Percentiles rank a stretch among this genome's conserved stretches.
phyloP scores from a whole-genome alignment of 2,888 invertebrate genomes.

The Agrotis ipsilon region DNA sequence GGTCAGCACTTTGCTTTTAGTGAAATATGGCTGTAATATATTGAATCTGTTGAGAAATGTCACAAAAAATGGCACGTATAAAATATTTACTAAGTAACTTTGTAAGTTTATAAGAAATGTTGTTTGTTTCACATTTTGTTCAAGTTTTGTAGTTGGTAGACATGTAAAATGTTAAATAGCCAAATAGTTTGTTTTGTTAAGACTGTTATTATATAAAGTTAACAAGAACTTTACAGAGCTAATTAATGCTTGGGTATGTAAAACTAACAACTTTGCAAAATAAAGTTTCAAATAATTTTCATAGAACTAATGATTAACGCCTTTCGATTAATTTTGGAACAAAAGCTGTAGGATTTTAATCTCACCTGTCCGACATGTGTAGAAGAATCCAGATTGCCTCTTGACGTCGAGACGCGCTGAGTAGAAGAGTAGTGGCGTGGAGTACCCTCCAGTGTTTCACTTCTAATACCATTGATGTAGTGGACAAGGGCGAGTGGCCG shows the following conservation, averaged over 20 bases:
- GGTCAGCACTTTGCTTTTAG: constrained; percentile 71
- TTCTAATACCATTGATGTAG: constrained; percentile 75
- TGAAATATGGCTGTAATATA: constrained; percentile 72
- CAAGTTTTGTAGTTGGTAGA: constrained; percentile 8
- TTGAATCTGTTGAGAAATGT: constrained; percentile 78
- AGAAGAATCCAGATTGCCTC: constrained; percentile 76
- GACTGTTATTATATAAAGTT: too few relatives aligned
- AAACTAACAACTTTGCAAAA: neutral
- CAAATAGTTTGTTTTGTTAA: neutral
- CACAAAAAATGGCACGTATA: constrained; percentile 56
- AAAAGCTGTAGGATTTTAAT: constrained; percentile 33
- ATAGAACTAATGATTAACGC: neutral
- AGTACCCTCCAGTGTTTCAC: constrained; percentile 73
- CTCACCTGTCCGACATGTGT: constrained; percentile 72
- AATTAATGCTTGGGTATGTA: neutral
- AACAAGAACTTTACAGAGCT: too few relatives aligned
- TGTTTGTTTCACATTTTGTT: constrained; percentile 19
- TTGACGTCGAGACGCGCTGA: constrained; percentile 73
- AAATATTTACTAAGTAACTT: constrained; percentile 51
- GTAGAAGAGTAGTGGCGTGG: constrained; percentile 59
- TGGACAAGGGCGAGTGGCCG: constrained; percentile 63
- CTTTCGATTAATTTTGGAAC: neutral
- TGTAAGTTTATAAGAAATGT: constrained; percentile 35
- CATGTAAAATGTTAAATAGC: neutral
- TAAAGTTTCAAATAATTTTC: neutral